A percentile compares a stretch with the other conserved stretches of the same genome.
Evolutionary conservation across 1,140 invertebrate species (phyloP).

Genomic region (Brachionus sp.): DNA sequence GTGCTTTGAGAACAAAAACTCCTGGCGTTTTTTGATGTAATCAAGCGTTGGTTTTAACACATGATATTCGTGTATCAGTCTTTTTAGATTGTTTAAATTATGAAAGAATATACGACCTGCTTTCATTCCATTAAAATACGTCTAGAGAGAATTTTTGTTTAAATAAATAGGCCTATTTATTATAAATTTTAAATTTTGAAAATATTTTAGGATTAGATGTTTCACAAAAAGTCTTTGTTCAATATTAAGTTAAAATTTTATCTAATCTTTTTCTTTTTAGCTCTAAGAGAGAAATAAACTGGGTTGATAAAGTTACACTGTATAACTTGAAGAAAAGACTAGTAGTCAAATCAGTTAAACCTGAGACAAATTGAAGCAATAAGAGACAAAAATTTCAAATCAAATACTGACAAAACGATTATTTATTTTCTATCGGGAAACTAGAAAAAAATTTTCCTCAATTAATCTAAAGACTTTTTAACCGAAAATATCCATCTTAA

Average conservation of each 20-base stretch:
- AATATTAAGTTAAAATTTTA: background rate
- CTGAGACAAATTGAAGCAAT: too few species aligned
- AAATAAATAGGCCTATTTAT: background rate
- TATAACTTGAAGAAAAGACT: too few species aligned
- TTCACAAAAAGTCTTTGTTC: background rate
- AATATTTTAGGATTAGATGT: background rate
- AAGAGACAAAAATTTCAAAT: too few species aligned
- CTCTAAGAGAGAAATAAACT: too few species aligned
- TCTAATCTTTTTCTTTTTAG: background rate
- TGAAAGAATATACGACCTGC: constrained; percentile 12
- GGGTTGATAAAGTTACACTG: too few species aligned
- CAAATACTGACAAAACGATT: too few species aligned
- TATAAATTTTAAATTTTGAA: background rate
- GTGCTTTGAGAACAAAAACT: constrained; percentile 22
- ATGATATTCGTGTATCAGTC: background rate
- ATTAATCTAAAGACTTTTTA: too few species aligned
- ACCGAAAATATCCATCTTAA: too few species aligned
- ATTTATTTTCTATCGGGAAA: too few species aligned
- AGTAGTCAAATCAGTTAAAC: too few species aligned
- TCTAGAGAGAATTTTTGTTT: background rate
- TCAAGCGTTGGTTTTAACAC: background rate
- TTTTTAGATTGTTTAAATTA: constrained; percentile 22
- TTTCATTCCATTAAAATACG: constrained; percentile 5
- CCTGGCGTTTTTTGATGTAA: background rate
- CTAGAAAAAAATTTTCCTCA: too few species aligned